Evolutionary conservation across 2,113 vertebrate genomes (phyloP), one percentile per base, ranked within the genome.

Genomic region (Lutjanus erythropterus): DNA sequence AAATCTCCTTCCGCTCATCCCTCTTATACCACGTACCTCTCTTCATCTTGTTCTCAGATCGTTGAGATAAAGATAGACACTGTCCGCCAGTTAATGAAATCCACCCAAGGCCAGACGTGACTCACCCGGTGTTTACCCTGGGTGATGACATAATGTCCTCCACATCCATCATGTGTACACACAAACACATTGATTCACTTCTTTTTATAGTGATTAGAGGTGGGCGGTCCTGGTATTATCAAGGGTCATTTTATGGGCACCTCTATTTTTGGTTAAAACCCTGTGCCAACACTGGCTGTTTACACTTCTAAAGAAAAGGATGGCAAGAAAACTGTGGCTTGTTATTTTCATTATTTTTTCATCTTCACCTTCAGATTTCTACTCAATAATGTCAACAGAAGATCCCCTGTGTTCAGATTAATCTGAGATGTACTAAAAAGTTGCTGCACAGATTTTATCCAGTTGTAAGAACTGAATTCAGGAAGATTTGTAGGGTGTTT

Each of bases 41-140:
- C 53, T 55, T 42, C 52, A 70, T 81, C 71, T 71, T 21, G 4
- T 12, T 64, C 50, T 75, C 50, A 75, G 69, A 77, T 86, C 42
- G 29, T n/a, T 44, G 49, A 69, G 81, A 85, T 83, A 82, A 84
- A 78, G 61, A 87, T 71, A 85, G 73, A 68, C 2, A 4, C 53
- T 52, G 66, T 66, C 80, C 25, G 16, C 33, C 67, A 11, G 9
- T 84, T 88, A 90, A 88, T 89, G 75, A 90, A 88, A 88, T 86
- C 71, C 75, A 81, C 66, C 81, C 44, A 52, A 88, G 81, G 86
- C 81, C 77, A 71, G 74, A 29, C 3, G 39, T 91, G 90, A 90
- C 75, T 92, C 87, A 85, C 74, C 39, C 58, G 1, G n/a, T 75
- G 81, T 87, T 87, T 85, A 74, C 73, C 46, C 74, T 41, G 75